Evolutionary conservation across 2,888 invertebrate genomes (phyloP).

Genomic region (Clusia tigrina): DNA sequence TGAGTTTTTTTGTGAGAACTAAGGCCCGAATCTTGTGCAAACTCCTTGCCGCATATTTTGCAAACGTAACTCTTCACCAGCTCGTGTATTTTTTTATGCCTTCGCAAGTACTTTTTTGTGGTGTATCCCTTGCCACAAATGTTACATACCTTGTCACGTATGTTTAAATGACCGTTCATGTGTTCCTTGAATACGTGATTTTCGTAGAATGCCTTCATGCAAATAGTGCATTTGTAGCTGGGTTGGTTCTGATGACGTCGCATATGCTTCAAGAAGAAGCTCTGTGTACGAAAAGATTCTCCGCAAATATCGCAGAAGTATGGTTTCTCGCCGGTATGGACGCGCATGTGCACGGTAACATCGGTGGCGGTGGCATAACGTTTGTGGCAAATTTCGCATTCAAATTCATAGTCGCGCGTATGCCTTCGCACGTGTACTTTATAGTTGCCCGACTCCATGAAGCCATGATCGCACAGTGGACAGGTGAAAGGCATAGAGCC

Average conservation of each 20-base stretch:
- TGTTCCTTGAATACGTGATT: constrained; percentile 55
- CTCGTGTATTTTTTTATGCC: constrained; percentile 46
- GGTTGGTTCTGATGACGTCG: constrained; percentile 37
- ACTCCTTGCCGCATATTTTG: constrained; percentile 2
- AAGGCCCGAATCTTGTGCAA: not conserved
- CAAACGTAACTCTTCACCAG: constrained; percentile 37
- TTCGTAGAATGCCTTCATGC: constrained; percentile 52
- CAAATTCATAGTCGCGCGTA: constrained; percentile 51
- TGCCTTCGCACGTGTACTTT: constrained; percentile 54
- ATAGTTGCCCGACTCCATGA: constrained; percentile 51
- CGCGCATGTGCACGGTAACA: constrained; percentile 49
- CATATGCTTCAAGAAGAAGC: constrained; percentile 50
- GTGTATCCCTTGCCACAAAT: constrained; percentile 47
- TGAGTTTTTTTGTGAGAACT: not conserved
- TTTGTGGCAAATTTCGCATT: constrained; percentile 48
- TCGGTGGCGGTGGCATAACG: constrained; percentile 53
- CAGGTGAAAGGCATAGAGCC: constrained; percentile 37
- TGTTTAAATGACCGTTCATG: constrained; percentile 50
- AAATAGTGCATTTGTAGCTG: constrained; percentile 46
- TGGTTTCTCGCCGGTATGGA: constrained; percentile 57
- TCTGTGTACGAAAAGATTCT: constrained; percentile 51
- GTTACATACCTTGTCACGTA: constrained; percentile 47
- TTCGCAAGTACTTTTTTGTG: constrained; percentile 47
- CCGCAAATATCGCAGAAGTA: constrained; percentile 57
- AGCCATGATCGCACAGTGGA: constrained; percentile 44